phyloP scores from a whole-genome alignment of 2,113 vertebrate species.

The Erythrolamprus reginae region DNA sequence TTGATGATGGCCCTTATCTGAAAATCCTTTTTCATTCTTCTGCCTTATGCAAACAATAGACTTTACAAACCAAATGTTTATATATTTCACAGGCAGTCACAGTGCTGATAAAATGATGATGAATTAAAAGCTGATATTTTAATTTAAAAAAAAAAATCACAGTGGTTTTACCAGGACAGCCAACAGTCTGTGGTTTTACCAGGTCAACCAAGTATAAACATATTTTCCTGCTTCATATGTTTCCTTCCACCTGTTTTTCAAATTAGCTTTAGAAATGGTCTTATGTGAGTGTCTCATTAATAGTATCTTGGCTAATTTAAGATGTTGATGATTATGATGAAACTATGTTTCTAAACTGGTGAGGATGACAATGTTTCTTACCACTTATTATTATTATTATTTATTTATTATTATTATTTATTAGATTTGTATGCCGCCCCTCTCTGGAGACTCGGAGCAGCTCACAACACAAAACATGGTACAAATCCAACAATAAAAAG shows the following conservation, averaged over 20 bases:
- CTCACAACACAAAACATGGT: too few species aligned
- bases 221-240: not conserved
- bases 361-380: not conserved
- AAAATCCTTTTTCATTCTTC: constrained; percentile 5
- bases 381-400: too few species aligned
- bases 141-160: not conserved
- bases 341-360: too few species aligned
- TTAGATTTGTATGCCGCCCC: too few species aligned
- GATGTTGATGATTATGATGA: not conserved
- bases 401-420: too few species aligned
- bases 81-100: not conserved
- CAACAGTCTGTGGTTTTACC: not conserved
- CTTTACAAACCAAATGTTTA: constrained; percentile 1
- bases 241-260: not conserved
- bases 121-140: not conserved
- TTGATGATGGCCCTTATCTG: not conserved
- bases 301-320: not conserved
- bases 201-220: not conserved
- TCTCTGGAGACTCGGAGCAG: too few species aligned
- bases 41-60: not conserved
- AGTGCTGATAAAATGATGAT: not conserved
- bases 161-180: not conserved
- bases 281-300: not conserved
- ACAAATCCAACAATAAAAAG: too few species aligned
- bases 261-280: not conserved